phyloP scores from a whole-genome alignment of 2,113 vertebrate genomes.

The Camelus bactrianus region DNA sequence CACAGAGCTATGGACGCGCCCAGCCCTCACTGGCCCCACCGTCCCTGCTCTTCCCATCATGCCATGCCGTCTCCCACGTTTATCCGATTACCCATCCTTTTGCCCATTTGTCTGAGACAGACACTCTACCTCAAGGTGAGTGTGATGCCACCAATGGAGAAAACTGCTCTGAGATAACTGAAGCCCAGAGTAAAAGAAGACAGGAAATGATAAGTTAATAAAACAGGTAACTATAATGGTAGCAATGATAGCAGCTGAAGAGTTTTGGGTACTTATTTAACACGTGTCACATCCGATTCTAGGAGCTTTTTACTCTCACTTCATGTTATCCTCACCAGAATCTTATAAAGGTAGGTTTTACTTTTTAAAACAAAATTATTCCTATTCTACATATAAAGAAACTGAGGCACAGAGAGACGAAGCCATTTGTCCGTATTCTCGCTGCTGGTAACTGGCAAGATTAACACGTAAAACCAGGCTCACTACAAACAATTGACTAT shows the following conservation, averaged over 20 bases:
- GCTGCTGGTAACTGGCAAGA: not conserved
- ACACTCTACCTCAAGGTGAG: not conserved
- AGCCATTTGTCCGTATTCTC: not conserved
- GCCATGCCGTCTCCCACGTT: not conserved
- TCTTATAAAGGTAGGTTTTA: not conserved
- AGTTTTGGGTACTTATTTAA: not conserved
- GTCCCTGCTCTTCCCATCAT: not conserved
- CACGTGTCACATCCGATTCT: not conserved
- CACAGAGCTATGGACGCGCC: not conserved
- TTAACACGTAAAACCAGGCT: conserved; percentile 43
- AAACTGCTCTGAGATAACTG: not conserved
- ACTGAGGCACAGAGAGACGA: not conserved
- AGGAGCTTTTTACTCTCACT: not conserved
- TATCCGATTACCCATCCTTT: not conserved
- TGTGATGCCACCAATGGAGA: not conserved
- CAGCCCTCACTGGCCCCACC: not conserved
- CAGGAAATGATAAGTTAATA: not conserved
- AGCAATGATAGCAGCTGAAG: not conserved
- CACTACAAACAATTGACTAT: conserved; percentile 64
- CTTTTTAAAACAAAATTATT: not conserved
- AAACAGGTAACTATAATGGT: not conserved
- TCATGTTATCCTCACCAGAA: not conserved
- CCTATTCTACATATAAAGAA: not conserved
- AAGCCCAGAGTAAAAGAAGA: conserved; percentile 28
- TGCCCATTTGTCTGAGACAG: not conserved